A percentile compares a stretch with the other conserved stretches of the same genome.
Evolutionary conservation across 2,797 vertebrate genomes (phyloP).

Genomic region (Diceros bicornis): DNA sequence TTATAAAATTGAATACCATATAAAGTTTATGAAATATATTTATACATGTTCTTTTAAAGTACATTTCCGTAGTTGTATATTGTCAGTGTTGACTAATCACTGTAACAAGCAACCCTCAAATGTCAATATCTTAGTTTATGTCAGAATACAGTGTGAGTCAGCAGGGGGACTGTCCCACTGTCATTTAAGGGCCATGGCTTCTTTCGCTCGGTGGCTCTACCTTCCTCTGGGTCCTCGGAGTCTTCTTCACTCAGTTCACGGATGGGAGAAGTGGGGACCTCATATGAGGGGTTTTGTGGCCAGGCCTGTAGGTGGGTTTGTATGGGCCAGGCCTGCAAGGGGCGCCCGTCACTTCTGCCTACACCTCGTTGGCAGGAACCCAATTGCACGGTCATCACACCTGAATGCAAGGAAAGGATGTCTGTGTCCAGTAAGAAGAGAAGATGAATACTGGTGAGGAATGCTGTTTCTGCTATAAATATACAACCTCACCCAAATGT

Average conservation of each 20-base stretch:
- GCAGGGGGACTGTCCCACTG: neutral
- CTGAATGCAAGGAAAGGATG: neutral
- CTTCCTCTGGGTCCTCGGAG: neutral
- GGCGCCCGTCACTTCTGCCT: neutral
- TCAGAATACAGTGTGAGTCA: neutral
- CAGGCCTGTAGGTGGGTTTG: neutral
- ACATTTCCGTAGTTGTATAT: neutral
- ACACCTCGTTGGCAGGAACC: neutral
- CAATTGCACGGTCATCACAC: neutral
- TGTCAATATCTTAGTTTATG: neutral
- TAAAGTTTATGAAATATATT: neutral
- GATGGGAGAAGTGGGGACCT: neutral
- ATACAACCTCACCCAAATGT: neutral
- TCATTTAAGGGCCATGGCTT: neutral
- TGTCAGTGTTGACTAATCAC: neutral
- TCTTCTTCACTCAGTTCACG: neutral
- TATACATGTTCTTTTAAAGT: slow-evolving; percentile 11
- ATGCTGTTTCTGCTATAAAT: neutral
- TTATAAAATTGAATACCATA: neutral
- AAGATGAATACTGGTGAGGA: neutral
- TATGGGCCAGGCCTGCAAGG: neutral
- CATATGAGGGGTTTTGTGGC: neutral
- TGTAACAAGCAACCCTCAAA: neutral
- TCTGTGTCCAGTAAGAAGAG: neutral
- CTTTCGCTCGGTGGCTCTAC: neutral